Evolutionary conservation across 2,113 vertebrate genomes (phyloP), one percentile per base, ranked within the genome.

Genomic region (Aythya baeri): DNA sequence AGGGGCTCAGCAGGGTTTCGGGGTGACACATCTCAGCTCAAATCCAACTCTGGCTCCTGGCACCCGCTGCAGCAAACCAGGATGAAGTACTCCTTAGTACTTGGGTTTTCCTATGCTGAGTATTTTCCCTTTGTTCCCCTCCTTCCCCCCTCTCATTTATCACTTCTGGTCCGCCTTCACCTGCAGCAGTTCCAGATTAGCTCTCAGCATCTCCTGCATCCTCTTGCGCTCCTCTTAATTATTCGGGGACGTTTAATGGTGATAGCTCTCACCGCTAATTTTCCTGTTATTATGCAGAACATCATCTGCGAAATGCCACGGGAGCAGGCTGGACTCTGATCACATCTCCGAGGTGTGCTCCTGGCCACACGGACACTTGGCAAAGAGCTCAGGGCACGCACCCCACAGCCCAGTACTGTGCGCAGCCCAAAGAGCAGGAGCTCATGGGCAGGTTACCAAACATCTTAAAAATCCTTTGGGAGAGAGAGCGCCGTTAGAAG

Each of bases 381-480:
- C n/a, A 44, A 36, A 17, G 5, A 10, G 3, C 4, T 32, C 4
- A 6, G 36, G 15, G 15, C 0, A 8, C 7, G 0, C 14, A 22
- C 57, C 21, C 4, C 8, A 4, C 46, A 46, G 46, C 46, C 46
- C 46, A 20, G 46, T 18, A 46, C 46, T 18, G 4, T 20, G 18
- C 4, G 4, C 46, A 46, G 46, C 44, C 23, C 32, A 16, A 54
- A 25, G 17, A 44, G 31, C 22, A 44, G 31, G 22, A 38, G 67
- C 59, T 73, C 0, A 0, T 46, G 32, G 27, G 17, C 44, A 46
- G 22, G 27, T 17, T 29, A 67, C 66, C 61, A 50, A 79, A 63
- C 71, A 59, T 44, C 44, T 36, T 92, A 43, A 61, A 55, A 71
- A 29, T 54, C 89, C 66, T 89, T 88, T 62, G 54, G 74, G 55